Percentiles rank a stretch among this genome's conserved stretches.
Conservation (phyloP, 2,113 vertebrate species). For the Thomomys bottae region DNA sequence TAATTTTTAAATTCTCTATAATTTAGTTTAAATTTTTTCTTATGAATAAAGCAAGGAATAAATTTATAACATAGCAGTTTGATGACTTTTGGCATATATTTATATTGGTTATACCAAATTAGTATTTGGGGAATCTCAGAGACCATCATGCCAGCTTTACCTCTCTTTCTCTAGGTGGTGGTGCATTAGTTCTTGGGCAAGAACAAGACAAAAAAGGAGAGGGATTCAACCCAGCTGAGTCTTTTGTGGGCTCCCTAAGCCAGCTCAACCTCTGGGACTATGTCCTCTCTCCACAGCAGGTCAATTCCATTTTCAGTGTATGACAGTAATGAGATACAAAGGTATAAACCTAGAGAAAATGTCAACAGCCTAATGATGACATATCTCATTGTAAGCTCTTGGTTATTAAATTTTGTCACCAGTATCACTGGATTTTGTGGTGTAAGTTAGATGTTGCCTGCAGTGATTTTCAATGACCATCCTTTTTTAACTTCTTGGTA, state of each 20-base stretch:
- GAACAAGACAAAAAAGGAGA: conserved; percentile 97
- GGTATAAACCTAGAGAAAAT: conserved; percentile 68
- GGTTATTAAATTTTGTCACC: not conserved
- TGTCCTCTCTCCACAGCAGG: conserved; percentile 94
- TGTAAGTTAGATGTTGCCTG: not conserved
- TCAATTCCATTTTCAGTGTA: conserved; percentile 80
- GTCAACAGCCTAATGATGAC: conserved; percentile 55
- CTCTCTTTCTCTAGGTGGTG: conserved; percentile 88
- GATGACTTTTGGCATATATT: not conserved
- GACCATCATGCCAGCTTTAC: not conserved
- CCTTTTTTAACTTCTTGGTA: not conserved
- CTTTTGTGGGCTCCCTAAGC: conserved; percentile 97
- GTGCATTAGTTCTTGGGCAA: conserved; percentile 95
- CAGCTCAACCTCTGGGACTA: conserved; percentile 98
- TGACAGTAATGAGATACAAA: conserved; percentile 70
- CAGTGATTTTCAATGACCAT: not conserved
- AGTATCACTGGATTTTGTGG: not conserved
- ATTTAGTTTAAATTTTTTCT: not conserved
- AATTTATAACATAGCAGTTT: not conserved
- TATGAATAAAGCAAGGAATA: not conserved
- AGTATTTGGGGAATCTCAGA: not conserved
- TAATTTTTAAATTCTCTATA: not conserved
- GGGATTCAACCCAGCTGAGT: conserved; percentile 97
- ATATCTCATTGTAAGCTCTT: not conserved
- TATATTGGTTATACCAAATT: not conserved